Base-by-base conservation (phyloP, 2,888 invertebrate genomes). In the Lymantria monacha region DNA sequence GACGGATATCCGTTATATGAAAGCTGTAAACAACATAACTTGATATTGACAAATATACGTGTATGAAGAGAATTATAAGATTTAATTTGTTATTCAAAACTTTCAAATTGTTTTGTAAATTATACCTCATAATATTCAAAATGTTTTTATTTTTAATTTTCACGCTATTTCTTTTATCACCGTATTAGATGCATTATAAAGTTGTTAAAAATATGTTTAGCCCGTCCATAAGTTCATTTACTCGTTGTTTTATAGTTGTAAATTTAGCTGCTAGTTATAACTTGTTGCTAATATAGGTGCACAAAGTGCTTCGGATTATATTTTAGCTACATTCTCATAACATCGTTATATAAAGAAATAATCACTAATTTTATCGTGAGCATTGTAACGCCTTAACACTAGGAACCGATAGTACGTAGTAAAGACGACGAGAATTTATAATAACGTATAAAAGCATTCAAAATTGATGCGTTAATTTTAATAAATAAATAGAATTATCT, bases 201-300 rank as follows among this genome's bases (percentile, higher is more conserved):
- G 48, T 54, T 44, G 51, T 58, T 60, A 46, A 56, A 61, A 49
- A 52, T 56, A 64, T 64, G 63, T 64, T 60, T 69, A 66, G 71
- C 74, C 76, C 74, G 78, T 76, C 77, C 78, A 70, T 63, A 44
- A 49, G 51, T 58, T 63, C 41, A 61, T 73, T 64, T 59, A 52
- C 40, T 66, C 22, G 22, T 22, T 61, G 51, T 60, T 51, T 59
- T 57, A 57, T 72, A 69, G 67, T 67, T 62, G 55, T 69, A 64
- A 64, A 49, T 61, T 61, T 74, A 74, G 69, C 70, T 63, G 64
- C 64, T 66, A 68, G 38, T 38, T 38, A 61, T 22, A 57, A 63
- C 48, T 57, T 60, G 49, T 61, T 56, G 57, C 53, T 67, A 61
- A 62, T 59, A 57, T 61, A 60, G 61, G 53, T 55, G 72, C 72